Base-by-base conservation (phyloP, 1,140 invertebrate genomes). In the Thaumatotibia leucotreta region DNA sequence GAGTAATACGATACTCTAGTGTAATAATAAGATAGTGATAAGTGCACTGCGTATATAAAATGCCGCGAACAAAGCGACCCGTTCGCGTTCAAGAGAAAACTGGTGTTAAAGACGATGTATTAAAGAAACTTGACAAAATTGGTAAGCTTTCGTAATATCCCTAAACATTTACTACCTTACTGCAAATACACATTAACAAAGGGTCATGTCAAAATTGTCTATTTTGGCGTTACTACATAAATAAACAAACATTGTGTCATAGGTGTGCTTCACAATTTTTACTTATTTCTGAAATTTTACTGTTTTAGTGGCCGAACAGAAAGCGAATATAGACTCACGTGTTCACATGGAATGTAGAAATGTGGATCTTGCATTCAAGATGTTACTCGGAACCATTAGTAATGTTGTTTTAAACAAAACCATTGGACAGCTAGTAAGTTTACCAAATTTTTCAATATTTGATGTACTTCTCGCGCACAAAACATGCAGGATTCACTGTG, bases 11-110 rank as follows among this genome's bases (percentile, higher is more conserved):
- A 14, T 63, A 14, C 22, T 67, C 31, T 65, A 11, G 14, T 50
- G 11, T 31, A 39, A 14, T 66, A 24, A 20, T 31, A 22, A 50
- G 4, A 33, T 17, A 35, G 6, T 39, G 33, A 22, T 62, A 23
- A 62, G 17, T 62, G 9, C 17, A 33, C 6, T 49, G 24, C 22
- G 39, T 27, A 27, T 62, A 39, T 14, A 82, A 82, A 76, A 90
- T 90, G 88, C 88, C 88, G 31, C 77, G 88, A 64, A 90, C 88
- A 27, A 90, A 90, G 70, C 74, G 83, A 27, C 86, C 88, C 4
- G 74, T 70, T 5, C 77, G 72, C 31, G 88, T 79, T 65, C 72
- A 75, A 68, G 83, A 88, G 24, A 84, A 86, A 75, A 61, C 61
- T 6, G 62, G 52, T 23, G 85, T 83, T 66, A 72, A 79, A 11